Evolutionary conservation across 1,140 invertebrate species (phyloP), one percentile per base, ranked within the genome.

Genomic region (Tetramorium alpestre): DNA sequence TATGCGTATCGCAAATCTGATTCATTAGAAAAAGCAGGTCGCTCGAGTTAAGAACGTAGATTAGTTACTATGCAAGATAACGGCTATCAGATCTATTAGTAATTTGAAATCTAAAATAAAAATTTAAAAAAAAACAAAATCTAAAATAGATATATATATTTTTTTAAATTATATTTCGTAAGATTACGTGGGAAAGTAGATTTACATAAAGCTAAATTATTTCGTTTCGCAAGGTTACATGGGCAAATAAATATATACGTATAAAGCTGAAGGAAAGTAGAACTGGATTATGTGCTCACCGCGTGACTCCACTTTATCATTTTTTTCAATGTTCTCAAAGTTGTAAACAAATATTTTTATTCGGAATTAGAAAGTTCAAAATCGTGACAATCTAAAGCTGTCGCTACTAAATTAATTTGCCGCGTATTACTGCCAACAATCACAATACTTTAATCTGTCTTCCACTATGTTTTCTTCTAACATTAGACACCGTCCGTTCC

Each of bases 151-250:
- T 51, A 80, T 62, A 33, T 33, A 2, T 38, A 22, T 62, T 60
- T 38, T 33, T 51, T 73, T 7, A 11, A 41, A 25, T 33, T 58
- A 0, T 18, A 56, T 22, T 75, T 58, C 28, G 54, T 56, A 69
- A 69, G 41, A 0, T 49, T 69, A 56, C 11, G 33, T 41, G 25
- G n/a, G 54, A 58, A 75, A 75, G 72, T 75, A 60, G n/a, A 75
- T 58, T 58, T 75, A 75, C 5, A 60, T 75, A 75, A 75, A 75
- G n/a, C 33, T 58, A 58, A 75, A 75, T 75, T 58, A 73, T 56
- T 28, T 6, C 41, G 56, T 77, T 62, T 44, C 56, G 56, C 41
- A 64, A 64, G 18, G 64, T 77, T 64, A 22, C 18, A 33, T 13
- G 58, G 3, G 25, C 16, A 33, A 78, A 64, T 13, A 78, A 11